A percentile compares a stretch with the other conserved stretches of the same genome.
These are phyloP conservation scores for Drosophila bunnanda DNA, from an alignment of 2,888 invertebrate genomes.

Conservation along the genomic window DNA sequence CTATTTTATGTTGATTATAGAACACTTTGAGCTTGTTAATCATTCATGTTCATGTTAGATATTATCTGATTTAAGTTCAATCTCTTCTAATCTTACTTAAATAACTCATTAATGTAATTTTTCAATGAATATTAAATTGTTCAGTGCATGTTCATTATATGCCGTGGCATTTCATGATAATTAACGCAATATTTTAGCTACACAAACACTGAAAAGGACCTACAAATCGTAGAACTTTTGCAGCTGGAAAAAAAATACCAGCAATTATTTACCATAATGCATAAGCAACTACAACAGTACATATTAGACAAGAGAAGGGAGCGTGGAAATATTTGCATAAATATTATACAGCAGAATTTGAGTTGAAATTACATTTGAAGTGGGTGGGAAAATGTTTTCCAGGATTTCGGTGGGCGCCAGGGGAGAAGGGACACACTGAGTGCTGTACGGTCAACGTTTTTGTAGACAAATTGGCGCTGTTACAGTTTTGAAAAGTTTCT, in stretches of 20 bases:
- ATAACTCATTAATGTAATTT: no score
- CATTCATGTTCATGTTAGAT: no score
- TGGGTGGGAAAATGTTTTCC: slow-evolving; percentile 32
- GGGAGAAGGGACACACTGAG: slow-evolving; percentile 18
- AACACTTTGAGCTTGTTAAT: no score
- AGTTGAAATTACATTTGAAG: slow-evolving; percentile 73
- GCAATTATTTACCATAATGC: slow-evolving; percentile 75
- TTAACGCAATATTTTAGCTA: slow-evolving; percentile 70
- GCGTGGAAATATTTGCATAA: slow-evolving; percentile 73
- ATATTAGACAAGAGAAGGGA: slow-evolving; percentile 47
- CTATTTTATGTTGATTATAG: no score
- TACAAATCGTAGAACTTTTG: slow-evolving; percentile 47
- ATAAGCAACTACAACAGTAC: slow-evolving; percentile 58
- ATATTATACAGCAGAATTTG: slow-evolving; percentile 65
- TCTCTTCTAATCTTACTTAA: neutral
- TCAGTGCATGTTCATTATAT: slow-evolving; percentile 20
- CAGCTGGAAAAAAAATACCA: slow-evolving; percentile 39
- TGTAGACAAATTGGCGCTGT: slow-evolving; percentile 73
- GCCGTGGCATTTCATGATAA: slow-evolving; percentile 62
- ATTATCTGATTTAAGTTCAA: no score
- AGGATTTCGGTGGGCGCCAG: slow-evolving; percentile 2
- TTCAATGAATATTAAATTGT: neutral
- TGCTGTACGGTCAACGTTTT: slow-evolving; percentile 50
- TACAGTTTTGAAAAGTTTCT: slow-evolving; percentile 70
- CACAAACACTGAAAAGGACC: slow-evolving; percentile 52